Evolutionary conservation across 1,140 invertebrate genomes (phyloP), one percentile per base, ranked within the genome.

Genomic region (Cydia fagiglandana): DNA sequence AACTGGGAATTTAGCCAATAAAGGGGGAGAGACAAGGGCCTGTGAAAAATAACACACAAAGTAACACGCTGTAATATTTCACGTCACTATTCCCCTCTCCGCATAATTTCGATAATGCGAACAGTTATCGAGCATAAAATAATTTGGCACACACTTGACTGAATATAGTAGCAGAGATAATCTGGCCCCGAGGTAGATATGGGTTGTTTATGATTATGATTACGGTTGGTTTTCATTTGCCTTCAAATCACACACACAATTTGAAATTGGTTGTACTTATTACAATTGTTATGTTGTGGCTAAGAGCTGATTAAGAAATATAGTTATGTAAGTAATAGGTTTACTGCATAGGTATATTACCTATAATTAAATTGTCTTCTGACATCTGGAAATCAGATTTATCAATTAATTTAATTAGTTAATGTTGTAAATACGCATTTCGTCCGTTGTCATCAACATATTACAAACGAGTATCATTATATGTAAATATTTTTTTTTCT

Each of bases 1-100:
- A 86, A 87, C 83, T 83, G 85, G 81, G 83, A 88, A 83, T 88
- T 83, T 79, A 77, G 79, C 83, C 85, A 86, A 88, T 86, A 87
- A 86, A 83, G 74, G 66, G 80, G 78, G 77, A 79, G 78, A 86
- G 80, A 84, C 82, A 82, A 83, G 77, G 81, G 66, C 79, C 78
- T 78, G 79, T 82, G 81, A 82, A 84, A 84, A 82, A 83, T 70
- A 70, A 45, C 66, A 70, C 64, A 68, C 66, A 70, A 70, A 70
- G 66, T 70, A 70, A 70, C 66, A 45, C 80, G 66, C 81, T 80
- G 86, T 86, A 84, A 78, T 84, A 81, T 84, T 82, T 86, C 79
- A 83, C 80, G 76, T 80, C 74, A 75, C 81, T 80, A 83, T 84
- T 81, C 83, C 81, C 78, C 80, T 81, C 76, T 75, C 79, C 79